These are phyloP conservation scores for Drosophila acutilabella DNA, from an alignment of 2,888 invertebrate species.

Conservation along the genomic window DNA sequence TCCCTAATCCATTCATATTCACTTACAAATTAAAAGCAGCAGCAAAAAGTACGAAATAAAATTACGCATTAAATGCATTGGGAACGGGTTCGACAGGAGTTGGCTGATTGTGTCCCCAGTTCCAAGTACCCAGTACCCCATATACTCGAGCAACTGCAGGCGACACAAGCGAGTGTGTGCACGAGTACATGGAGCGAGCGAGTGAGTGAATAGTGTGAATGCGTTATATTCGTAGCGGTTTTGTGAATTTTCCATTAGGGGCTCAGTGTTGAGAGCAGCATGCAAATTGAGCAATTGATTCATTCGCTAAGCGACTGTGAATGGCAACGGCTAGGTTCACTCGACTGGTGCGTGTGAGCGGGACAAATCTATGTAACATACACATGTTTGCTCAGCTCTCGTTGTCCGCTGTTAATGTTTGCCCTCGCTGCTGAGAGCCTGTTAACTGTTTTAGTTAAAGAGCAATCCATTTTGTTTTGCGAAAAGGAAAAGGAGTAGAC, in stretches of 20 bases:
- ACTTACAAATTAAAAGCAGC: neutral
- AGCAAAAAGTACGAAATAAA: neutral
- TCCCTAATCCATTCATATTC: neutral
- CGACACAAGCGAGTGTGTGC: constrained; percentile 39
- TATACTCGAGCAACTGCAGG: constrained; percentile 25
- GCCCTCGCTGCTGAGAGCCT: constrained; percentile 66
- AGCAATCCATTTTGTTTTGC: constrained; percentile 85
- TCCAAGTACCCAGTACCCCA: neutral
- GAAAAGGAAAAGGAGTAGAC: constrained; percentile 72
- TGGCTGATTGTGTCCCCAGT: constrained; percentile 23
- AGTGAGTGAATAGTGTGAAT: constrained; percentile 78
- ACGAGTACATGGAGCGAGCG: constrained; percentile 59
- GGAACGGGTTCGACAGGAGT: neutral
- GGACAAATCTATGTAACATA: constrained; percentile 36
- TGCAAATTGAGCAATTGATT: constrained; percentile 26
- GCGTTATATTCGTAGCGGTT: constrained; percentile 80
- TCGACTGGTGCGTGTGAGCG: constrained; percentile 36
- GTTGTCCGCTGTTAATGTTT: constrained; percentile 21
- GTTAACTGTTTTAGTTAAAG: constrained; percentile 85
- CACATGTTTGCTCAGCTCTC: constrained; percentile 53
- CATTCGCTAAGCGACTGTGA: constrained; percentile 49
- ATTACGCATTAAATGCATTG: neutral
- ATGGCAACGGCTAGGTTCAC: constrained; percentile 11
- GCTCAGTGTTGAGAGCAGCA: constrained; percentile 55
- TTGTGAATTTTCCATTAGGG: constrained; percentile 84